phyloP scores from a whole-genome alignment of 2,113 vertebrate species.

The Typhlomys cinereus region DNA sequence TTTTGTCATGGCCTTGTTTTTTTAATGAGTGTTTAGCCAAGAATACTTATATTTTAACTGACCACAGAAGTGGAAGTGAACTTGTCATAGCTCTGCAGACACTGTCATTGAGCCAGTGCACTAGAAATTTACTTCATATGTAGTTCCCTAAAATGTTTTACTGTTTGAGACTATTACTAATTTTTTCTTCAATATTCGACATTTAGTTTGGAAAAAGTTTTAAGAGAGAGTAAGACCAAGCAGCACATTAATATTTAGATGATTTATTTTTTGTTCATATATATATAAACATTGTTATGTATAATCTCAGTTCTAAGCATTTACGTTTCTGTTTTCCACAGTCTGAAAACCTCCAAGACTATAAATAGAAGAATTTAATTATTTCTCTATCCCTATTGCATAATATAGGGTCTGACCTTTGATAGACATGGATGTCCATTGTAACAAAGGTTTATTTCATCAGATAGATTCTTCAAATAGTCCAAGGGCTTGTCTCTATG shows the following conservation, averaged over 20 bases:
- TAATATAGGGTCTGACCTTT: constrained; percentile 42
- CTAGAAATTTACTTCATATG: constrained; percentile 33
- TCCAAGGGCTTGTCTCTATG: neutral
- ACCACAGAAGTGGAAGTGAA: neutral
- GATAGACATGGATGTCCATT: neutral
- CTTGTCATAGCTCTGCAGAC: constrained; percentile 30
- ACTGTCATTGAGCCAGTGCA: constrained; percentile 9
- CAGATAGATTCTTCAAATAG: constrained; percentile 18
- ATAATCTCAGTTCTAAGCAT: constrained; percentile 48
- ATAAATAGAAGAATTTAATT: constrained; percentile 25
- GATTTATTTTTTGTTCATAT: constrained; percentile 13
- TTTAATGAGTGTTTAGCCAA: constrained; percentile 4
- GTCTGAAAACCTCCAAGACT: constrained; percentile 12
- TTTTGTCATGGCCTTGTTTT: constrained; percentile 35
- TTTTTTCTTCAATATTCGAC: constrained; percentile 43
- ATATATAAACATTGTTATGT: constrained; percentile 39
- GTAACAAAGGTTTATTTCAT: neutral
- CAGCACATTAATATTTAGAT: constrained; percentile 37
- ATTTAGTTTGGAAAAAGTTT: constrained; percentile 54
- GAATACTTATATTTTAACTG: constrained; percentile 41
- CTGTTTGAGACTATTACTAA: neutral
- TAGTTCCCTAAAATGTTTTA: constrained; percentile 44
- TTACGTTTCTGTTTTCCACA: neutral
- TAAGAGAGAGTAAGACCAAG: constrained; percentile 49
- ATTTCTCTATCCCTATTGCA: constrained; percentile 2